Percentiles rank a stretch among this genome's conserved stretches.
Evolutionary conservation across 2,797 vertebrate genomes (phyloP).

Genomic region (Phalanger gymnotis): DNA sequence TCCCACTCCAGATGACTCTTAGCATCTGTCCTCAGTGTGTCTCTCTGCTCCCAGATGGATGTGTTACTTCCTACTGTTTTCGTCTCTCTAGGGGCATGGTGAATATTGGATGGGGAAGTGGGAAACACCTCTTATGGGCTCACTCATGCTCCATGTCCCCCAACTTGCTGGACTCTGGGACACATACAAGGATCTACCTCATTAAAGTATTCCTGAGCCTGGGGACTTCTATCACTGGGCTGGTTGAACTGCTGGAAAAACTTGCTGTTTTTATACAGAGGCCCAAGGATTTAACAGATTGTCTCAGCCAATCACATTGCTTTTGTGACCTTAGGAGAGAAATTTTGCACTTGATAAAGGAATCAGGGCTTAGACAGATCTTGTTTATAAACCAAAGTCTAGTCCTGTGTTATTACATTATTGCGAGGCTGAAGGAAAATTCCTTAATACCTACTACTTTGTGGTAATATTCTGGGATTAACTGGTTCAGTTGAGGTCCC

Average conservation of each 20-base stretch:
- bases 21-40: neutral
- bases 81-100: neutral
- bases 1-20: neutral
- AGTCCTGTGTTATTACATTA: neutral
- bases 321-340: neutral
- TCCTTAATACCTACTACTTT: neutral
- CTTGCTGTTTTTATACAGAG: neutral
- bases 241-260: neutral
- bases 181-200: neutral
- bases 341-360: neutral
- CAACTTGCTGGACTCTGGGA: neutral
- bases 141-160: neutral
- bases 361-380: neutral
- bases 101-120: neutral
- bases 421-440: neutral
- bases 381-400: neutral
- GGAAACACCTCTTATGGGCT: neutral
- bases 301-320: neutral
- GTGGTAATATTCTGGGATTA: neutral
- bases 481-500: neutral
- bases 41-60: neutral
- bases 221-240: neutral
- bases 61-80: neutral
- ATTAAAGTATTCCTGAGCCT: neutral
- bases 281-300: neutral